These are phyloP conservation scores for Amphipoea oculea DNA, from an alignment of 2,888 invertebrate genomes.

Conservation along the genomic window DNA sequence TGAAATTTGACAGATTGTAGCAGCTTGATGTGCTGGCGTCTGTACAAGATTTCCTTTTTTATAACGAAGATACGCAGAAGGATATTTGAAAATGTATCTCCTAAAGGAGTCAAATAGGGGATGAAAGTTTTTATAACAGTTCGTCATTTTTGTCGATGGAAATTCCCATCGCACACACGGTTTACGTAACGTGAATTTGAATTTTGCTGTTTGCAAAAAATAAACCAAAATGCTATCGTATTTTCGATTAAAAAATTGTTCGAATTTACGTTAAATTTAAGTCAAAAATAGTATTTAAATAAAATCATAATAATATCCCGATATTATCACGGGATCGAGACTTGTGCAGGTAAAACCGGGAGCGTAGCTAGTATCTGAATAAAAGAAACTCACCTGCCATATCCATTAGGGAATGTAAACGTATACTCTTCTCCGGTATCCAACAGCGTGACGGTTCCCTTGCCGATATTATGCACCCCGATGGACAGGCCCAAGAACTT, in stretches of 20 bases:
- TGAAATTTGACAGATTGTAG: no score
- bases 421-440: constrained; percentile 98
- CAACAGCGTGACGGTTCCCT: constrained; percentile 97
- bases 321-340: not conserved
- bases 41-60: not conserved
- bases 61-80: not conserved
- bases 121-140: not conserved
- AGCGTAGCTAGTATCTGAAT: not conserved
- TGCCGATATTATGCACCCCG: constrained; percentile 99
- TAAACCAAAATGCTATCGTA: not conserved
- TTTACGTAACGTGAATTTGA: not conserved
- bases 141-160: not conserved
- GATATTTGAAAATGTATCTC: not conserved
- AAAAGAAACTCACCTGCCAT: constrained; percentile 93
- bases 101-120: no score
- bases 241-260: not conserved
- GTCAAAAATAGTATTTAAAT: no score
- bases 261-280: not conserved
- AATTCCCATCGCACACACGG: not conserved
- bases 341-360: not conserved
- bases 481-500: constrained; percentile 99
- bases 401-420: constrained; percentile 99
- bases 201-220: no score
- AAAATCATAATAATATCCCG: not conserved
- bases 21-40: no score